Evolutionary conservation across 2,888 invertebrate species (phyloP), one percentile per base, ranked within the genome.

Genomic region (Tipula helvola): DNA sequence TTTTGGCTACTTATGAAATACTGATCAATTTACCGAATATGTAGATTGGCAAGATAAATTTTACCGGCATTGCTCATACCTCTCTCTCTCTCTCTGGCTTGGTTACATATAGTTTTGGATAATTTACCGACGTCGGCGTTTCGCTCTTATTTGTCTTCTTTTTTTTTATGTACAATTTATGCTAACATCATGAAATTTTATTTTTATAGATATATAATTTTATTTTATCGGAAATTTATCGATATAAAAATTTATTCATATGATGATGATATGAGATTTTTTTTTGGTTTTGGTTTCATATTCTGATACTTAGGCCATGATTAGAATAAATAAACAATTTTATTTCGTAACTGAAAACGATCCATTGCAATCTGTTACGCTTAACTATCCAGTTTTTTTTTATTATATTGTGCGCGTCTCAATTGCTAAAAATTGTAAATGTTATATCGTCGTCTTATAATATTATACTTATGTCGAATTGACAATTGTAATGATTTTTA

Each of bases 261-360:
- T 84, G 84, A 84, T 84, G 84, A 84, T 84, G 84, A 84, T 84
- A 84, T 84, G 84, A 39, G 39, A 84, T 39, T 39, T 84, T 84
- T 18, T 28, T 83, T 13, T 16, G 13, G 13, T 52, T 52, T 71
- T 71, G 41, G 36, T 84, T 84, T 84, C 7, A 7, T 84, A 39
- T 84, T 84, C 41, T 84, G 39, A 39, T 84, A 39, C 39, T 84
- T 84, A 36, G 36, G 41, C 84, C 84, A 36, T 84, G 84, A 84
- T 84, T 84, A 84, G 84, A 84, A 84, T 84, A 84, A 84, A 84
- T 84, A 84, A 84, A 84, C 84, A 39, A 84, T 84, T 84, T 84
- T 41, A n/a, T 71, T 12, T 71, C 28, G 28, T 71, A 57, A 71
- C 71, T 71, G 71, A 71, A 84, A 84, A 84, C 84, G 84, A 84